Evolutionary conservation across 2,113 vertebrate species (phyloP).

Genomic region (Empidonax traillii): DNA sequence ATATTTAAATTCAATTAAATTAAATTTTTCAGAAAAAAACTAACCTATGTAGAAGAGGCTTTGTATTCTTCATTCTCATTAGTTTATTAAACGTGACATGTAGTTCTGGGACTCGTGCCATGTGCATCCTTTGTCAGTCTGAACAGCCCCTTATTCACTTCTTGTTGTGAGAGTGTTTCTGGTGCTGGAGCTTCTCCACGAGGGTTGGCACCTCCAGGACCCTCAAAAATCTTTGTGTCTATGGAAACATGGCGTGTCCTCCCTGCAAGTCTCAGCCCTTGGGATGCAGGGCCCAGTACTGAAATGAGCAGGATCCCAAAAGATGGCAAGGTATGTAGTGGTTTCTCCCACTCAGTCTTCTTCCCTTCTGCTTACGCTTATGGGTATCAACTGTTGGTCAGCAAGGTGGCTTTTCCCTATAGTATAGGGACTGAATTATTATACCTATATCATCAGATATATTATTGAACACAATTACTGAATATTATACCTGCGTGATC

Average conservation of each 20-base stretch:
- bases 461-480: no score
- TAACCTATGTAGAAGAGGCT: not conserved
- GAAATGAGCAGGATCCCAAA: not conserved
- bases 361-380: not conserved
- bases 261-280: rapidly evolving
- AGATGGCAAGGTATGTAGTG: not conserved
- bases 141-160: not conserved
- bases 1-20: not conserved
- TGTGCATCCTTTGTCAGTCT: not conserved
- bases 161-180: not conserved
- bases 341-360: not conserved
- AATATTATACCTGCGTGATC: not conserved
- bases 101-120: not conserved
- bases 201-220: not conserved
- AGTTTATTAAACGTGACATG: not conserved
- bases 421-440: no score
- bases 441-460: no score
- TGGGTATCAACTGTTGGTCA: not conserved
- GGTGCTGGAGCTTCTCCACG: not conserved
- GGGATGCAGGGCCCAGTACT: not conserved
- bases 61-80: not conserved
- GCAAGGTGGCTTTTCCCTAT: not conserved
- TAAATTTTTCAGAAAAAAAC: not conserved
- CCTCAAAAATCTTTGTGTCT: not conserved
- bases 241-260: no score